These are phyloP conservation scores for Sylvilagus floridanus DNA, from an alignment of 2,797 vertebrate species.

Conservation along the genomic window DNA sequence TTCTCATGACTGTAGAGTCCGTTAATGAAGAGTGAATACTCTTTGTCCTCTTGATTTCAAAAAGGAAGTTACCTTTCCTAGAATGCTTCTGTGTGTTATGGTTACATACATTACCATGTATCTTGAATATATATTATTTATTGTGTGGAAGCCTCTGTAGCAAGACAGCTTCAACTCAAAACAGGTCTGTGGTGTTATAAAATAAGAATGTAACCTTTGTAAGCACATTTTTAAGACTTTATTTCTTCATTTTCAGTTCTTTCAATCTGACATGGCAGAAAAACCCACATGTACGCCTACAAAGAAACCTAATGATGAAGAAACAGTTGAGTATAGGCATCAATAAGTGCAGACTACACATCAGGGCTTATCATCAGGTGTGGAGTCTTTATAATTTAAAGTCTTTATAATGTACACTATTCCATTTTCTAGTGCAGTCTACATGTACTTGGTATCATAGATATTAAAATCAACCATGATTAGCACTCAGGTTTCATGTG, in stretches of 20 bases:
- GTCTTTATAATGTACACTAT: too few relatives aligned
- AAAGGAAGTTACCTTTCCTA: neutral
- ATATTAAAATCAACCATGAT: neutral
- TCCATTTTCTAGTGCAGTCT: neutral
- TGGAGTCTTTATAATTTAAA: neutral
- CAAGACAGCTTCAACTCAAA: constrained; percentile 11
- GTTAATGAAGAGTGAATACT: neutral
- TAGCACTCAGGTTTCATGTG: neutral
- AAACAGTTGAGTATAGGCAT: constrained; percentile 75
- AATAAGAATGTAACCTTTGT: neutral
- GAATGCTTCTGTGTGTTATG: neutral
- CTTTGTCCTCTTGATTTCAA: neutral
- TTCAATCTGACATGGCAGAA: constrained; percentile 69
- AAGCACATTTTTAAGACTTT: neutral
- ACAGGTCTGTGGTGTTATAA: neutral
- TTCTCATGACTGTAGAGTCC: neutral
- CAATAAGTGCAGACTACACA: neutral
- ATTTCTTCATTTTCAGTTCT: constrained; percentile 54
- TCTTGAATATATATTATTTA: neutral
- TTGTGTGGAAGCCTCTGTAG: neutral
- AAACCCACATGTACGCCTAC: neutral
- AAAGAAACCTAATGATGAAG: neutral
- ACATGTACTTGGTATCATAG: neutral
- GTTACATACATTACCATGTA: neutral
- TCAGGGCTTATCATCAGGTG: neutral